These are phyloP conservation scores for Anniella stebbinsi DNA, from an alignment of 2,797 vertebrate genomes.

Conservation along the genomic window DNA sequence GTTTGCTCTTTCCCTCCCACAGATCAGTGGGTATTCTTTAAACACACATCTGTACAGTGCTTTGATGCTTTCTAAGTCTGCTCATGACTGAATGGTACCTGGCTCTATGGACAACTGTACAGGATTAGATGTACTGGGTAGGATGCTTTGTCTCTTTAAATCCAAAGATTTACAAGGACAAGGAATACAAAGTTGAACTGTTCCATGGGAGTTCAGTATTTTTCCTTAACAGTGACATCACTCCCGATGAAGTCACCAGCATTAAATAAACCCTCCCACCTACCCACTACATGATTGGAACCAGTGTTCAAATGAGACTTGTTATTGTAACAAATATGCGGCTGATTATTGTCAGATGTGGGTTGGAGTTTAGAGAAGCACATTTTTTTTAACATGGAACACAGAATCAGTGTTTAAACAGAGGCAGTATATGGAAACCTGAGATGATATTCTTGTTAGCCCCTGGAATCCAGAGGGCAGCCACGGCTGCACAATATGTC, in stretches of 20 bases:
- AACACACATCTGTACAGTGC: slow-evolving; percentile 50
- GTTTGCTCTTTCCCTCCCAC: rapidly evolving
- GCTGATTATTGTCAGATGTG: slow-evolving; percentile 78
- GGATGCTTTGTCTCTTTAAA: slow-evolving; percentile 68
- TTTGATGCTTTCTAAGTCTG: slow-evolving; percentile 53
- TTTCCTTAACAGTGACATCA: slow-evolving; percentile 77
- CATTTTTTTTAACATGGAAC: slow-evolving; percentile 52
- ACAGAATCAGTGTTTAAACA: slow-evolving; percentile 34
- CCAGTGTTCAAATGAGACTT: slow-evolving; percentile 74
- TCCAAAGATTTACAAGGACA: slow-evolving; percentile 65
- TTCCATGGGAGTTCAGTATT: slow-evolving; percentile 76
- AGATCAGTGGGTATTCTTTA: slow-evolving; percentile 24
- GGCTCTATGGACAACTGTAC: slow-evolving; percentile 62
- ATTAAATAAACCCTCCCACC: slow-evolving; percentile 70
- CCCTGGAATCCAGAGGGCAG: neutral
- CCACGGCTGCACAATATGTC: neutral
- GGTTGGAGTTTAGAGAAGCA: slow-evolving; percentile 66
- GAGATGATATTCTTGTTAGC: neutral
- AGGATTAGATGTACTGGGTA: slow-evolving; percentile 53
- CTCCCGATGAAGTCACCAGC: slow-evolving; percentile 75
- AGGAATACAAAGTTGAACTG: slow-evolving; percentile 72
- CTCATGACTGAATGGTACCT: slow-evolving; percentile 29
- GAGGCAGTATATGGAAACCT: neutral
- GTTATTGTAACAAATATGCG: slow-evolving; percentile 75
- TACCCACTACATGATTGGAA: slow-evolving; percentile 57